Evolutionary conservation across 2,888 invertebrate species (phyloP).

Genomic region (Chloromyia formosa): DNA sequence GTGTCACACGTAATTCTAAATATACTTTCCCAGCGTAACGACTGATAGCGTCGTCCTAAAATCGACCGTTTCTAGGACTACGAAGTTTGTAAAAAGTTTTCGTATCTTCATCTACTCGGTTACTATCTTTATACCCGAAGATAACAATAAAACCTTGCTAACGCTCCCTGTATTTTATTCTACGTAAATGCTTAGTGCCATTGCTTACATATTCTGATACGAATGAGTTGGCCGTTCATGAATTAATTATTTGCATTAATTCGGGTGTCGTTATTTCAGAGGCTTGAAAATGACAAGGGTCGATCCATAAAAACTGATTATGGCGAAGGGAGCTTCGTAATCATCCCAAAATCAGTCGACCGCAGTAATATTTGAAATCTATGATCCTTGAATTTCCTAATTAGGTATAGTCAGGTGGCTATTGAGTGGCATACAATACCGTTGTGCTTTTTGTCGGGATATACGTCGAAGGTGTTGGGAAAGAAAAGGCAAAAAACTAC

Average conservation of each 20-base stretch:
- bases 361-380: constrained; percentile 41
- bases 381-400: constrained; percentile 43
- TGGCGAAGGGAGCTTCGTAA: constrained; percentile 21
- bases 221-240: constrained; percentile 18
- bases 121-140: background rate
- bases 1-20: too few species aligned
- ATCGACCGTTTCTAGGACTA: too few species aligned
- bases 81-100: too few species aligned
- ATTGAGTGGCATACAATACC: background rate
- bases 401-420: constrained; percentile 26
- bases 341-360: constrained; percentile 33
- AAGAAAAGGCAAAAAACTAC: too few species aligned
- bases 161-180: background rate
- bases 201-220: background rate
- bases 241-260: constrained; percentile 40
- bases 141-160: background rate
- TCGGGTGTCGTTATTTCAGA: background rate
- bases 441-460: background rate
- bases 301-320: constrained; percentile 41
- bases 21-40: too few species aligned
- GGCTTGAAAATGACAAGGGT: constrained; percentile 28
- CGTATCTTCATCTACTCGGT: too few species aligned
- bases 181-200: background rate
- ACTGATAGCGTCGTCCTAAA: too few species aligned
- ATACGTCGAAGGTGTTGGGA: background rate